A percentile compares a stretch with the other conserved stretches of the same genome.
These are phyloP conservation scores for Cerceris rybyensis DNA, from an alignment of 2,888 invertebrate genomes.

Conservation along the genomic window DNA sequence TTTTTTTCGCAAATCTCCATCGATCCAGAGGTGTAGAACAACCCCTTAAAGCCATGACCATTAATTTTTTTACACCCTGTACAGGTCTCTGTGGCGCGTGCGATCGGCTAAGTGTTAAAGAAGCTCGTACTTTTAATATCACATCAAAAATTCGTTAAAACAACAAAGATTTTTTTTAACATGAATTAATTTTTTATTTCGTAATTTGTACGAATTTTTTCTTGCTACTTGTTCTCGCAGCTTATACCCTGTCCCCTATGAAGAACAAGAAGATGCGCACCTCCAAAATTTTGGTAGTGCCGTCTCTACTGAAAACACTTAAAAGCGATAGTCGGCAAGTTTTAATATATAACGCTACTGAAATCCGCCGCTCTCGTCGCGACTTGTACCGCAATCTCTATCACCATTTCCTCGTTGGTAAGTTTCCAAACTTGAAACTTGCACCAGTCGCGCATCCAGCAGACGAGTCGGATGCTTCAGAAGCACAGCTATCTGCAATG, in stretches of 20 bases:
- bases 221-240: background rate
- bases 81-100: no score
- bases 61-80: no score
- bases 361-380: constrained; percentile 39
- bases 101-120: no score
- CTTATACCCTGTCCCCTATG: background rate
- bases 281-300: constrained; percentile 43
- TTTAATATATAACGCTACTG: constrained; percentile 55
- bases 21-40: no score
- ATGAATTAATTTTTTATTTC: no score
- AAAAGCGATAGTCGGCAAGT: constrained; percentile 68
- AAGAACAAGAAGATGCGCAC: no score
- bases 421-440: constrained; percentile 71
- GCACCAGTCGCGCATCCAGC: constrained; percentile 52
- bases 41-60: no score
- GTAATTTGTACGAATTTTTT: background rate
- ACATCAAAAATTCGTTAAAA: no score
- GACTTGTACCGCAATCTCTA: constrained; percentile 40
- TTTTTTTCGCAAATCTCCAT: no score
- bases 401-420: constrained; percentile 67
- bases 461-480: constrained; percentile 29
- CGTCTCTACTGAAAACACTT: constrained; percentile 56
- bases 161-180: no score
- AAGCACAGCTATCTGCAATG: constrained; percentile 5
- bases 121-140: no score